phyloP scores from a whole-genome alignment of 2,797 vertebrate genomes.

The Cyclura pinguis region DNA sequence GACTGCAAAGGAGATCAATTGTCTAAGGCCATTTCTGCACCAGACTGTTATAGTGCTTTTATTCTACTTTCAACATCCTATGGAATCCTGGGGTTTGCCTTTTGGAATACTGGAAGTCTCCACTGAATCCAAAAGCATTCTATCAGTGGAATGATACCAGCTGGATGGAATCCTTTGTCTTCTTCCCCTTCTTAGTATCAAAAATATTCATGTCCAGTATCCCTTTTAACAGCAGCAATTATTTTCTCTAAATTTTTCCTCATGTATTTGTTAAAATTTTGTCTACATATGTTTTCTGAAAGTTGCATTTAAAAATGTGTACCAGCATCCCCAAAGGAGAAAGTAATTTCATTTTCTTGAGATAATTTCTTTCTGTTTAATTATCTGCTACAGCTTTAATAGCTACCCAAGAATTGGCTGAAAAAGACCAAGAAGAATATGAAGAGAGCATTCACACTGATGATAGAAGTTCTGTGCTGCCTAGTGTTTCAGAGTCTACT shows the following conservation, averaged over 20 bases:
- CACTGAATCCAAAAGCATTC: not conserved
- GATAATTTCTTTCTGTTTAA: not conserved
- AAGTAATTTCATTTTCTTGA: not conserved
- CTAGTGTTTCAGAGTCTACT: not conserved
- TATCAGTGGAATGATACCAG: not conserved
- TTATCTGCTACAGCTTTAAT: conserved; percentile 23
- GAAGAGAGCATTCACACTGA: conserved; percentile 13
- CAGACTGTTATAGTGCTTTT: no score
- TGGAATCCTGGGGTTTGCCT: no score
- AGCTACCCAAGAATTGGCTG: conserved; percentile 15
- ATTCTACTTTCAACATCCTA: no score
- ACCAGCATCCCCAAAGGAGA: not conserved
- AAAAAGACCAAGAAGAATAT: conserved; percentile 12
- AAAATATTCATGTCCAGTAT: not conserved
- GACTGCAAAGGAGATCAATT: not conserved
- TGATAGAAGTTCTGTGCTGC: conserved; percentile 15
- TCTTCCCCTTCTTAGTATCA: not conserved
- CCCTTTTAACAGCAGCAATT: no score
- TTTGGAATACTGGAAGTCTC: not conserved
- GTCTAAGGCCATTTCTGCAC: not conserved
- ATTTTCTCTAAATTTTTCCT: not conserved
- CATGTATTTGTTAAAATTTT: accelerated
- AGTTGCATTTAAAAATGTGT: not conserved
- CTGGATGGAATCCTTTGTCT: not conserved
- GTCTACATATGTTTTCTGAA: conserved; percentile 36